These are phyloP conservation scores for Typhlichthys subterraneus DNA, from an alignment of 2,797 vertebrate genomes.

Conservation along the genomic window DNA sequence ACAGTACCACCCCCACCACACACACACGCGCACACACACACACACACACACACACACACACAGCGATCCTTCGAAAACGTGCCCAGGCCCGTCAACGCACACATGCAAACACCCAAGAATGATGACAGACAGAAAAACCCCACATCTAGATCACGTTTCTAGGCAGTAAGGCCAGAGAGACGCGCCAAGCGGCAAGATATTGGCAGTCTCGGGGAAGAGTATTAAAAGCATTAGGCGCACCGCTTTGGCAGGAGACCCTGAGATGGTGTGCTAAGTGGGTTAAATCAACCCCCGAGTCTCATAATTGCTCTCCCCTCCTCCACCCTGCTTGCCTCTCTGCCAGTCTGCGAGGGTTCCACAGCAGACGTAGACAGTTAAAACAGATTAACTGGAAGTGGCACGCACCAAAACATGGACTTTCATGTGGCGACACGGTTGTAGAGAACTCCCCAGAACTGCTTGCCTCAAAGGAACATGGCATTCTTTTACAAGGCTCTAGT, in stretches of 20 bases:
- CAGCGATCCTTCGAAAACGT: conserved; percentile 17
- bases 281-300: conserved; percentile 75
- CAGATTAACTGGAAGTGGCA: conserved; percentile 29
- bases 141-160: conserved; percentile 35
- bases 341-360: conserved; percentile 42
- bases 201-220: conserved; percentile 60
- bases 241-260: conserved; percentile 73
- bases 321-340: conserved; percentile 38
- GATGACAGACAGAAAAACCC: conserved; percentile 18
- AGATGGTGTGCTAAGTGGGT: conserved; percentile 78
- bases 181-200: conserved; percentile 57
- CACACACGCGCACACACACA: conserved; percentile 17
- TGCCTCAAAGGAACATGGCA: conserved; percentile 1
- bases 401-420: conserved; percentile 19
- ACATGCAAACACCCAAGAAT: conserved; percentile 24
- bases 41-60: conserved; percentile 14
- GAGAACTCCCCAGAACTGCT: conserved; percentile 4
- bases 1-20: conserved; percentile 11
- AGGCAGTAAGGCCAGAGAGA: conserved; percentile 42
- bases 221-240: conserved; percentile 76
- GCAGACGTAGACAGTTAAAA: conserved; percentile 26
- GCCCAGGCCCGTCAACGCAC: conserved; percentile 10
- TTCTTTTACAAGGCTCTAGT: conserved; percentile 40
- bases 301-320: conserved; percentile 60
- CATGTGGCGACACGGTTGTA: conserved; percentile 8